Conservation (phyloP, 1,140 invertebrate species). For the Eueides isabella region DNA sequence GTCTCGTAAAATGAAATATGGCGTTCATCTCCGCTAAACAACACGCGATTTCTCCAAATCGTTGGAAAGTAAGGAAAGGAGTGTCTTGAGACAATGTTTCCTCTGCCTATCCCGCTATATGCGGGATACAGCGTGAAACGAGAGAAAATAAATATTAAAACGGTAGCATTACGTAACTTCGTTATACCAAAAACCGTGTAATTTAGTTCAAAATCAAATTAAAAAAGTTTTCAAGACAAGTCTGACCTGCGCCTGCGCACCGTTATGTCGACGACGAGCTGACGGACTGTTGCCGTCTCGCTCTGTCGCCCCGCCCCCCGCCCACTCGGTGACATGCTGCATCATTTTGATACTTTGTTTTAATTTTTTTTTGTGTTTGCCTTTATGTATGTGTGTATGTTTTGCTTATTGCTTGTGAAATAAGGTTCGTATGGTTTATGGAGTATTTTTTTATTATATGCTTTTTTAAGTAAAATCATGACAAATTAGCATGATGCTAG, state of each 20-base stretch:
- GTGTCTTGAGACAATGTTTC: background rate
- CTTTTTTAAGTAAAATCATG: too few species aligned
- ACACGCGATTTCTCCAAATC: too few species aligned
- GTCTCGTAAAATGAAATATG: too few species aligned
- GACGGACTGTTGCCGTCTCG: constrained; percentile 35
- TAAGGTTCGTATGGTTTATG: too few species aligned
- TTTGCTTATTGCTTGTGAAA: background rate
- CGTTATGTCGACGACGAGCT: constrained; percentile 49
- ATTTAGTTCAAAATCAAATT: constrained; percentile 30
- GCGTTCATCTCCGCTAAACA: too few species aligned
- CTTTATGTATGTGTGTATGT: background rate
- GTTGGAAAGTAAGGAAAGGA: background rate
- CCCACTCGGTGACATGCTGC: constrained; percentile 38
- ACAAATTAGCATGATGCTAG: too few species aligned
- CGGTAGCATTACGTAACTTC: constrained; percentile 15
- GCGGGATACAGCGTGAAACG: background rate
- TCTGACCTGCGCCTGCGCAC: constrained; percentile 53
- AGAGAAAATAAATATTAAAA: background rate
- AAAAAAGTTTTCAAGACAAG: constrained; percentile 46
- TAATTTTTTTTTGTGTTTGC: background rate
- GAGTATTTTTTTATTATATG: too few species aligned
- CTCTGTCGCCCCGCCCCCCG: constrained; percentile 44
- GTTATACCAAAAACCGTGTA: constrained; percentile 14
- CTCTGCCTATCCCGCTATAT: background rate
- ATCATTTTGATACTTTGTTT: constrained; percentile 49